phyloP scores from a whole-genome alignment of 2,797 vertebrate genomes.

The Enteromius anoplus region DNA sequence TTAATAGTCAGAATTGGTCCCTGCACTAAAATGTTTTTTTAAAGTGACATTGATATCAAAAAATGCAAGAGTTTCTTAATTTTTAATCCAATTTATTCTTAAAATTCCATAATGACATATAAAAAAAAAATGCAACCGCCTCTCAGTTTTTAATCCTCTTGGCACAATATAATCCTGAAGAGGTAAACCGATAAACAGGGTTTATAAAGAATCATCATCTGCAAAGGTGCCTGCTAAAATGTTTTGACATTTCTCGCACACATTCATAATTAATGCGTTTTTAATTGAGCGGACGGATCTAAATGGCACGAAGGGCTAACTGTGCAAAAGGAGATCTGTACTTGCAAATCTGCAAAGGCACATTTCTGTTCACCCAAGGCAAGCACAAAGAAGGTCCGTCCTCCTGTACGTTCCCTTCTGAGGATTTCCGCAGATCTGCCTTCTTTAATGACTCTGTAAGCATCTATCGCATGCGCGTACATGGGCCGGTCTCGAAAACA shows the following conservation, averaged over 20 bases:
- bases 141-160: constrained; percentile 16
- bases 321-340: constrained; percentile 26
- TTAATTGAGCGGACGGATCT: constrained; percentile 26
- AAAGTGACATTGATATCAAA: background rate
- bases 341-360: constrained; percentile 44
- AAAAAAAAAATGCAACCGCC: background rate
- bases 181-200: constrained; percentile 40
- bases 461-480: constrained; percentile 27
- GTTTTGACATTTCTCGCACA: constrained; percentile 16
- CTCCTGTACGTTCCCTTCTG: constrained; percentile 33
- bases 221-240: constrained; percentile 19
- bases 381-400: constrained; percentile 48
- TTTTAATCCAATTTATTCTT: background rate
- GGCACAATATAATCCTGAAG: constrained; percentile 15
- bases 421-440: constrained; percentile 58
- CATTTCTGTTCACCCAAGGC: constrained; percentile 45
- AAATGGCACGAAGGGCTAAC: constrained; percentile 38
- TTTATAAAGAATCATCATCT: constrained; percentile 32
- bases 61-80: background rate
- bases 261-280: constrained; percentile 32
- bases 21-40: background rate
- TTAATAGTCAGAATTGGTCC: background rate
- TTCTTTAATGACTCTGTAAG: constrained; percentile 52
- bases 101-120: background rate
- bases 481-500: constrained; percentile 25